These are phyloP conservation scores for Halisarca cf. caerulea DNA, from an alignment of 37 sponge, comb jelly and placozoan species.

Conservation along the genomic window DNA sequence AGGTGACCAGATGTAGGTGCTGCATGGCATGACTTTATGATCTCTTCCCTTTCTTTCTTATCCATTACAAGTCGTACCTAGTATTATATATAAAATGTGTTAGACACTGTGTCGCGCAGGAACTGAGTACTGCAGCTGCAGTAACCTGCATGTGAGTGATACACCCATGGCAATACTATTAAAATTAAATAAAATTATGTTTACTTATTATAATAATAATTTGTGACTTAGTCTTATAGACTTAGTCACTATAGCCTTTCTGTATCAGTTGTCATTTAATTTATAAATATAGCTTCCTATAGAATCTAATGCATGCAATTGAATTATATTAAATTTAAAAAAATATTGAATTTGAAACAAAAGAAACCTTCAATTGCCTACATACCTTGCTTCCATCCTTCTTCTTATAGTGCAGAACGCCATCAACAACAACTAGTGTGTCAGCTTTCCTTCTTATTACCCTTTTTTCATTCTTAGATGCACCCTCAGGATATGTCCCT, in stretches of 20 bases:
- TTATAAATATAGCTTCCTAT: too few species aligned
- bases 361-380: too few species aligned
- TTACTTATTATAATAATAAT: too few species aligned
- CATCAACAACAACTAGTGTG: background rate
- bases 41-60: background rate
- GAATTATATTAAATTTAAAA: too few species aligned
- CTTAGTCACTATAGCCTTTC: too few species aligned
- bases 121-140: too few species aligned
- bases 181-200: background rate
- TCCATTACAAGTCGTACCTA: background rate
- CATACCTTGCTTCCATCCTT: background rate
- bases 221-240: too few species aligned
- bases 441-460: conserved; percentile 19
- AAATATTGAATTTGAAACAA: too few species aligned
- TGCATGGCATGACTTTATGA: conserved; percentile 30
- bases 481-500: background rate
- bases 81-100: background rate
- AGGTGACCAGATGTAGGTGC: conserved; percentile 36
- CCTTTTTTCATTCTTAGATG: background rate
- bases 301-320: too few species aligned
- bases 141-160: too few species aligned
- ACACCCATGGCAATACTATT: background rate
- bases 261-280: too few species aligned
- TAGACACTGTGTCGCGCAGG: background rate
- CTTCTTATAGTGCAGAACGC: conserved; percentile 23